A percentile compares a stretch with the other conserved stretches of the same genome.
Evolutionary conservation across 2,113 vertebrate species (phyloP).

Genomic region (Tretioscincus oriximinensis): DNA sequence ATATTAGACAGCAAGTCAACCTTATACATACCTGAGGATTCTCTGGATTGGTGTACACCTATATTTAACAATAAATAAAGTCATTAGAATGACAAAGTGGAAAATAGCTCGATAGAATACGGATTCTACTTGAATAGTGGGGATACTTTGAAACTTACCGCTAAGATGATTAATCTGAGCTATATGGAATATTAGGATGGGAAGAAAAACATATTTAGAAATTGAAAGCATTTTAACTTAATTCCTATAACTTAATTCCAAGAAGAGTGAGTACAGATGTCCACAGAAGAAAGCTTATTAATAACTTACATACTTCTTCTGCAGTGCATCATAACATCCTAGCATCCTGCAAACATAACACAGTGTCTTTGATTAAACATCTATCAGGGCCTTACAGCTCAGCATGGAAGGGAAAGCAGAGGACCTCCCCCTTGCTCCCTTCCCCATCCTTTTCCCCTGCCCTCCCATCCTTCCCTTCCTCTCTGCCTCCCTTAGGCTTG

Average conservation of each 20-base stretch:
- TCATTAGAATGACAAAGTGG: slow-evolving; percentile 27
- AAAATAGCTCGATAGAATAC: background rate
- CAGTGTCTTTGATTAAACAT: background rate
- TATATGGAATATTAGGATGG: slow-evolving; percentile 64
- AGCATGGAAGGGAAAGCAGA: too few species aligned
- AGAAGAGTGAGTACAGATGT: background rate
- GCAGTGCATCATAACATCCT: slow-evolving; percentile 94
- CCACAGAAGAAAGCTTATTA: slow-evolving; percentile 17
- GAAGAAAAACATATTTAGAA: slow-evolving; percentile 42
- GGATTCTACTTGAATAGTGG: background rate
- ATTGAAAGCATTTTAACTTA: background rate
- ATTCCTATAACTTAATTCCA: background rate
- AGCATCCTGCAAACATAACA: slow-evolving; percentile 82
- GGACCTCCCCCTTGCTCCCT: too few species aligned
- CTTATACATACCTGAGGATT: slow-evolving; percentile 81
- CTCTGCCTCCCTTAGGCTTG: too few species aligned
- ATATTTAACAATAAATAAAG: slow-evolving; percentile 50
- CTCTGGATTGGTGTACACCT: slow-evolving; percentile 88
- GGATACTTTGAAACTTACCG: slow-evolving; percentile 80
- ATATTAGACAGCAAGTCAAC: background rate
- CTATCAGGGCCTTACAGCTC: too few species aligned
- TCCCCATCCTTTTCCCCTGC: too few species aligned
- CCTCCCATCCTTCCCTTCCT: too few species aligned
- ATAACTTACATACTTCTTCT: slow-evolving; percentile 93
- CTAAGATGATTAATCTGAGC: slow-evolving; percentile 87